A percentile compares a stretch with the other conserved stretches of the same genome.
Evolutionary conservation across 2,113 vertebrate species (phyloP).

Genomic region (Syngnathus scovelli): DNA sequence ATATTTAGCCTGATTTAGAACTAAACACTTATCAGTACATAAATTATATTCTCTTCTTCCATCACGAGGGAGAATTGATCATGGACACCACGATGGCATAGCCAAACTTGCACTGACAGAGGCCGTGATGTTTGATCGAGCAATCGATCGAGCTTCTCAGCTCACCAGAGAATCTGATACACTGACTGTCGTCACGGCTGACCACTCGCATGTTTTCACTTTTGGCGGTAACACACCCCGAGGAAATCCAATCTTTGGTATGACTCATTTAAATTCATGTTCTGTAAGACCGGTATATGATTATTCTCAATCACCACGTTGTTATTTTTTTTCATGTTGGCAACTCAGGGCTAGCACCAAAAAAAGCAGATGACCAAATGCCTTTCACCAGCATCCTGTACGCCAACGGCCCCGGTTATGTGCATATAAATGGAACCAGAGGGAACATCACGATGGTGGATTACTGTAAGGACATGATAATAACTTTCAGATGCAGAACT

Average conservation of each 20-base stretch:
- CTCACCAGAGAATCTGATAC: slow-evolving; percentile 71
- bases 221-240: slow-evolving; percentile 75
- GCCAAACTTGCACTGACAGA: slow-evolving; percentile 75
- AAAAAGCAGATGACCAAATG: slow-evolving; percentile 69
- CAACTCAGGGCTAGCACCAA: slow-evolving; percentile 67
- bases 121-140: slow-evolving; percentile 72
- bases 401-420: slow-evolving; percentile 74
- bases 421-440: slow-evolving; percentile 74
- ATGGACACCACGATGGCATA: slow-evolving; percentile 74
- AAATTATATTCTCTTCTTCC: background rate
- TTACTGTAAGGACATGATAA: slow-evolving; percentile 69
- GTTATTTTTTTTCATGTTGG: slow-evolving; percentile 9
- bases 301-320: background rate
- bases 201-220: slow-evolving; percentile 80
- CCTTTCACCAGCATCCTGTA: slow-evolving; percentile 78
- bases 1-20: no score
- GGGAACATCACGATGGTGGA: slow-evolving; percentile 71
- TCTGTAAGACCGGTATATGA: background rate
- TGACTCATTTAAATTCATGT: background rate
- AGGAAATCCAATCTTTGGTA: slow-evolving; percentile 79
- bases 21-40: no score
- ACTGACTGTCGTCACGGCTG: slow-evolving; percentile 75
- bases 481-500: slow-evolving; percentile 49
- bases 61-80: slow-evolving; percentile 76
- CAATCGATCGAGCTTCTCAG: slow-evolving; percentile 62